Percentiles rank a stretch among this genome's conserved stretches.
phyloP scores from a whole-genome alignment of 2,113 vertebrate genomes.

The Fukomys damarensis region DNA sequence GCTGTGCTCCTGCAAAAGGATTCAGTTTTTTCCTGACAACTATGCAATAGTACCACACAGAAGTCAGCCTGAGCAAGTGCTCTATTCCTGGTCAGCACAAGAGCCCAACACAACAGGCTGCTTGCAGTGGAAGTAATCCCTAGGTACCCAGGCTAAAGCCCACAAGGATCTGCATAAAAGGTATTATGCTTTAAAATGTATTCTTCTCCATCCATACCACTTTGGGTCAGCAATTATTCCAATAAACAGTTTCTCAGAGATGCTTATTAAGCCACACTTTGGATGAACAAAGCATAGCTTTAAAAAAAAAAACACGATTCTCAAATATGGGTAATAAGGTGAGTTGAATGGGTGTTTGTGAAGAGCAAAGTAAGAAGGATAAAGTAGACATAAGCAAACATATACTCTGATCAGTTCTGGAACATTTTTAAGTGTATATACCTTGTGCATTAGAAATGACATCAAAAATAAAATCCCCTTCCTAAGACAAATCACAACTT shows the following conservation, averaged over 20 bases:
- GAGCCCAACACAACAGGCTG: neutral
- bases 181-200: neutral
- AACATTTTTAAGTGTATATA: neutral
- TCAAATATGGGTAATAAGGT: neutral
- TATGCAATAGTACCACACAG: neutral
- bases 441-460: neutral
- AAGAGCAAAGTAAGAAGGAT: neutral
- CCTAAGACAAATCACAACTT: neutral
- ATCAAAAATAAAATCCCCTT: slow-evolving; percentile 27
- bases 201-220: neutral
- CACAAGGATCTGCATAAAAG: neutral
- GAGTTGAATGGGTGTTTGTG: neutral
- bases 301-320: neutral
- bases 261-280: neutral
- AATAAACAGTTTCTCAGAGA: neutral
- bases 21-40: neutral
- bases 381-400: neutral
- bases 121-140: neutral
- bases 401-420: neutral
- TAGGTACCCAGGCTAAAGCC: neutral
- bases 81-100: neutral
- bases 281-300: neutral
- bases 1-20: neutral
- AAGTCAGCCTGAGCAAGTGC: neutral
- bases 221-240: neutral